These are phyloP conservation scores for Sitobion miscanthi DNA, from an alignment of 1,140 invertebrate species.

Conservation along the genomic window DNA sequence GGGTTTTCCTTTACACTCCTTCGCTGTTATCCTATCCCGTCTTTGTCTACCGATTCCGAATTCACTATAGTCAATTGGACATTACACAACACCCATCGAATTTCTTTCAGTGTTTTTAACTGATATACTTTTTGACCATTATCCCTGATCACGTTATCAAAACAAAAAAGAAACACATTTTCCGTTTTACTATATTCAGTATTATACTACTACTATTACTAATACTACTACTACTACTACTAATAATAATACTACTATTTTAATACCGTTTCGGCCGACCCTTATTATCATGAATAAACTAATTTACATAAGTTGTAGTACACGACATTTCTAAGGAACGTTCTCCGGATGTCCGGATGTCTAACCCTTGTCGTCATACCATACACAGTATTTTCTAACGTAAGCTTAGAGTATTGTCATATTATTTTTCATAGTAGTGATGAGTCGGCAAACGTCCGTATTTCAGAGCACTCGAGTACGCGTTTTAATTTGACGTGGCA, in stretches of 20 bases:
- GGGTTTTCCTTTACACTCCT: conserved; percentile 41
- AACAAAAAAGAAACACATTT: background rate
- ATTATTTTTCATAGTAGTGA: background rate
- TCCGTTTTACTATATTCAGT: conserved; percentile 9
- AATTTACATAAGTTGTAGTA: background rate
- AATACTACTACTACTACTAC: background rate
- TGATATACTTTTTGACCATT: conserved; percentile 25
- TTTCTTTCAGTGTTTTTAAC: conserved; percentile 39
- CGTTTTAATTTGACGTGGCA: background rate
- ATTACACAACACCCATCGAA: conserved; percentile 25
- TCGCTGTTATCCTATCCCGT: conserved; percentile 2
- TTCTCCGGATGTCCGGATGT: background rate
- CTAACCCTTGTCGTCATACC: background rate
- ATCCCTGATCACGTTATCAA: background rate
- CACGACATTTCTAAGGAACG: background rate
- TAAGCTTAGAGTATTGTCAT: background rate
- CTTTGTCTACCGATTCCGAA: conserved; percentile 35
- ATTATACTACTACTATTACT: conserved; percentile 7
- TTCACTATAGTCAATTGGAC: conserved; percentile 43
- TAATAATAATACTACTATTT: background rate
- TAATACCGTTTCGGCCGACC: background rate
- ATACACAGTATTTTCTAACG: conserved; percentile 2
- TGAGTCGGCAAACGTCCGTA: background rate
- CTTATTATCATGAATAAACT: background rate
- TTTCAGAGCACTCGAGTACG: background rate